Percentiles rank a stretch among this genome's conserved stretches.
Evolutionary conservation across 1,140 invertebrate genomes (phyloP).

Genomic region (Camponotus pennsylvanicus): DNA sequence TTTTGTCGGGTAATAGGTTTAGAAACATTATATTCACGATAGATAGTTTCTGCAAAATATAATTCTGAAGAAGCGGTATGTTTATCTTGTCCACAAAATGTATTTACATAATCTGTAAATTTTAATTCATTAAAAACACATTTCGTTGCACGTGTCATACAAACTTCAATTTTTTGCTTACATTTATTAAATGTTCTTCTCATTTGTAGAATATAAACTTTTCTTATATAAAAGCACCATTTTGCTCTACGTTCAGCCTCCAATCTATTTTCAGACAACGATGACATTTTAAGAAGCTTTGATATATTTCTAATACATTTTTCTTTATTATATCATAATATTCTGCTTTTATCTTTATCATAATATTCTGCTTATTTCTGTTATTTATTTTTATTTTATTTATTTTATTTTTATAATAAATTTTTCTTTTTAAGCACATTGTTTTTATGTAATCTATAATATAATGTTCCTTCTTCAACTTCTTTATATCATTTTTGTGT

Average conservation of each 20-base stretch:
- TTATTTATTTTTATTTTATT: too few species aligned
- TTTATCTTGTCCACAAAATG: not conserved
- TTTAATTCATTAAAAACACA: not conserved
- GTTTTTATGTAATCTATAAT: too few species aligned
- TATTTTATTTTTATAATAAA: too few species aligned
- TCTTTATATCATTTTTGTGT: too few species aligned
- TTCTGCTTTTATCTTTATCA: too few species aligned
- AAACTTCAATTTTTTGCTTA: conserved; percentile 8
- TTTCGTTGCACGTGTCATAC: not conserved
- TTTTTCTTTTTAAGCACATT: too few species aligned
- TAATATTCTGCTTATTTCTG: too few species aligned
- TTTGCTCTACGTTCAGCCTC: conserved; percentile 15
- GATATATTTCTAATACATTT: too few species aligned
- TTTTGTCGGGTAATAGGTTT: too few species aligned
- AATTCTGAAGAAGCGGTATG: not conserved
- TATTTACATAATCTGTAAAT: not conserved
- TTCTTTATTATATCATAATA: too few species aligned
- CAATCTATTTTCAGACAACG: not conserved
- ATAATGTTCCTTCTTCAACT: too few species aligned
- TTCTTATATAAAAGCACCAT: not conserved
- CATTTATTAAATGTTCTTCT: not conserved
- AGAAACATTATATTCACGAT: not conserved
- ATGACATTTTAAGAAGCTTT: not conserved
- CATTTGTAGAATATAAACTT: not conserved
- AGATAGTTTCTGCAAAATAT: conserved; percentile 1